Base-by-base conservation (phyloP, 2,888 invertebrate genomes). In the Flabesymbios commensalis region DNA sequence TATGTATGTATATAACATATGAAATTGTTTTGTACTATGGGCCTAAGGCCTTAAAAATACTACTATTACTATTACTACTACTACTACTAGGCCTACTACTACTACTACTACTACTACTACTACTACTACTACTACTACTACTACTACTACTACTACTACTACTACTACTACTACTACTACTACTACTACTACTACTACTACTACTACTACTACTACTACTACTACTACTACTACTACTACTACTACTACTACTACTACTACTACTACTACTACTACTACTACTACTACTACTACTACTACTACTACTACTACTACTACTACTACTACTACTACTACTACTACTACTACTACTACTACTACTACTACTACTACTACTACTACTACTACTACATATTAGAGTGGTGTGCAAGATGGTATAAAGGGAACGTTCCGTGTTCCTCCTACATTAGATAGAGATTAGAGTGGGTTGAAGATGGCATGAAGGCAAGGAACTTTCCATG, bases 311-410 rank as follows among this genome's bases (percentile, higher is more conserved):
- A 45, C 47, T 45, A 45, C 47, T 45, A 45, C 47, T 45, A 45
- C 47, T 19, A 45, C 47, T 45, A 45, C 47, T 45, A 45, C 47
- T 45, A 45, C 47, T 45, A 45, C 47, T 45, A 45, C 47, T 45
- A 45, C 47, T 45, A 45, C 47, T 45, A 45, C 47, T 45, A 45
- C 47, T 45, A 45, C 47, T 45, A 45, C 47, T 45, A 45, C 47
- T 45, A 45, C 51, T 51, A 28, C 51, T 51, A 51, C 29, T 51
- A 28, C 51, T n/a, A n/a, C n/a, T n/a, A n/a, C n/a, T n/a, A n/a
- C n/a, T n/a, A n/a, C n/a, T n/a, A n/a, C n/a, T n/a, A n/a, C n/a
- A n/a, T n/a, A n/a, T n/a, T n/a, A n/a, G n/a, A n/a, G n/a, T n/a
- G n/a, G n/a, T n/a, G n/a, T n/a, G n/a, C n/a, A n/a, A n/a, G n/a